These are phyloP conservation scores for Cydia splendana DNA, from an alignment of 1,140 invertebrate species.

Conservation along the genomic window DNA sequence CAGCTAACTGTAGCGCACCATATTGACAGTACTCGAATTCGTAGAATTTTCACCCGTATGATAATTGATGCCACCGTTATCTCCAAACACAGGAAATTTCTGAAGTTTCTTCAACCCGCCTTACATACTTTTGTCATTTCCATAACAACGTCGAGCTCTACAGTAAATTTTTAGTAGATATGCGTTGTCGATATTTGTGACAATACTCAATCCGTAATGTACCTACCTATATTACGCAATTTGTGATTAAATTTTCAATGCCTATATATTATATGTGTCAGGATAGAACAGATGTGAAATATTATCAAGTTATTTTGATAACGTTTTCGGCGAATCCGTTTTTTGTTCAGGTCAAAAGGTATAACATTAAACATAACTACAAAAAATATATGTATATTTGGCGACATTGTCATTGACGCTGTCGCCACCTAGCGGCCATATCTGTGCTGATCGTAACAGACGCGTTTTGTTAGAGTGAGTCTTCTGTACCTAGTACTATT, in stretches of 20 bases:
- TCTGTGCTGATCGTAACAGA: too few relatives aligned
- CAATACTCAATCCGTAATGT: neutral
- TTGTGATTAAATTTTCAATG: neutral
- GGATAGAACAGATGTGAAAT: neutral
- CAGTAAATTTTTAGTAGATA: neutral
- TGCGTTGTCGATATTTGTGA: neutral
- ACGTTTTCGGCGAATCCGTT: neutral
- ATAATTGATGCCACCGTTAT: slow-evolving; percentile 30
- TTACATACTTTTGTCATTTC: neutral
- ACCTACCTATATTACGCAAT: neutral
- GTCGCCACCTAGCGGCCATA: too few relatives aligned
- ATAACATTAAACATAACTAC: too few relatives aligned
- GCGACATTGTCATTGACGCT: neutral
- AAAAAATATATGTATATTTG: neutral
- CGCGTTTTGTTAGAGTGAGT: too few relatives aligned
- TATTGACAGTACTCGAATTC: neutral
- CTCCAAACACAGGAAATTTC: slow-evolving; percentile 19
- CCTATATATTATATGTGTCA: neutral
- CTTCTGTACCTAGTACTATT: too few relatives aligned
- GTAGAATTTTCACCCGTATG: slow-evolving; percentile 15
- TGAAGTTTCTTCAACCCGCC: slow-evolving; percentile 22
- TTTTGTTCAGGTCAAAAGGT: neutral
- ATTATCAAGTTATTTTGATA: neutral
- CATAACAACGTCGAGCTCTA: neutral
- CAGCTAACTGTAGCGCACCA: neutral